Evolutionary conservation across 2,113 vertebrate genomes (phyloP), one percentile per base, ranked within the genome.

Genomic region (Paralichthys olivaceus): DNA sequence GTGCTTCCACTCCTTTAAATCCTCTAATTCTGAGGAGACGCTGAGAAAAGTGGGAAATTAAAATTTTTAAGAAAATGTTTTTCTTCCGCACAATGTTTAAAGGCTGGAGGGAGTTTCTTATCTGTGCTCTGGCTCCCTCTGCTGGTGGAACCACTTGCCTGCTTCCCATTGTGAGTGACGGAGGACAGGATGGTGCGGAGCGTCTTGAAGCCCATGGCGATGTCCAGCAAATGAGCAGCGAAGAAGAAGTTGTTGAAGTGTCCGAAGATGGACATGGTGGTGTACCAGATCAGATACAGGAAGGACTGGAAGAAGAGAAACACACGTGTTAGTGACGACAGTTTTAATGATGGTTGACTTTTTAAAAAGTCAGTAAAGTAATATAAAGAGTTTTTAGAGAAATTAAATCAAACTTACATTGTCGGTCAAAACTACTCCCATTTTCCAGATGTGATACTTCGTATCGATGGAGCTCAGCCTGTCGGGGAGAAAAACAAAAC

Each of bases 161-260:
- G 98, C 91, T 99, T 99, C 86, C 98, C 98, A 6, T 99, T 99
- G 91, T 99, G 98, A 66, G 98, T 99, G 74, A 99, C 98, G 20
- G 98, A 99, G 14, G 97, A 98, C 71, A 99, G 86, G 82, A 99
- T 99, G 2, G 97, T 99, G 82, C 97, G 89, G 45, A 99, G 64
- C 0, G 98, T 97, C 94, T 99, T 99, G 92, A 99, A 96, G 74
- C 97, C 95, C 98, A 99, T 99, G 17, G 98, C 98, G 17, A 99
- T 99, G 84, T 99, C 98, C 91, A 99, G 91, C 58, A 99, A 91
- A 64, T 99, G 98, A 78, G 97, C 97, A 61, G 98, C 98, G 32
- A 99, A 99, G 95, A 99, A 99, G 94, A 99, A 99, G 92, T 99
- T 99, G 92, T 99, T 99, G 94, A 97, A 99, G 92, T 99, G 98